A percentile compares a stretch with the other conserved stretches of the same genome.
Evolutionary conservation across 2,113 vertebrate genomes (phyloP).

Genomic region (Nymphicus hollandicus): DNA sequence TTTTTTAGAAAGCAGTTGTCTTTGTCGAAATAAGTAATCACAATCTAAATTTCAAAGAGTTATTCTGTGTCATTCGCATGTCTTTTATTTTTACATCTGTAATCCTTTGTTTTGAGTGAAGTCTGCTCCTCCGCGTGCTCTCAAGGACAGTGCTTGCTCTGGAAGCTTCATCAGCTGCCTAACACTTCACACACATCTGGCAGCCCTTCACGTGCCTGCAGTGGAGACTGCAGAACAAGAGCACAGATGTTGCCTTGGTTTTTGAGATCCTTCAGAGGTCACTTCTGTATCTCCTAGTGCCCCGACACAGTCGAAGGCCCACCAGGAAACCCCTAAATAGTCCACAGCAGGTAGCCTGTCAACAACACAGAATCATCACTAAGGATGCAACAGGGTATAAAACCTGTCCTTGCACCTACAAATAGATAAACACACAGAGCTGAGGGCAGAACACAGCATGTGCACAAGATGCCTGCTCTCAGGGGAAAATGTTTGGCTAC

Average conservation of each 20-base stretch:
- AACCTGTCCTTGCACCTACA: background rate
- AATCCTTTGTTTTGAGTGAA: background rate
- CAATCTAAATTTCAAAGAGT: background rate
- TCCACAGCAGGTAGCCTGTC: background rate
- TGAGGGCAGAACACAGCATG: background rate
- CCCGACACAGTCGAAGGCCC: background rate
- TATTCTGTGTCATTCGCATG: background rate
- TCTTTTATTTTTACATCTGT: background rate
- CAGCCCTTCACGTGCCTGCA: background rate
- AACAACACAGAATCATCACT: background rate
- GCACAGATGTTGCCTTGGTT: background rate
- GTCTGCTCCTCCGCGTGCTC: background rate
- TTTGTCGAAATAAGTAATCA: background rate
- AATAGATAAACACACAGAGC: accelerated
- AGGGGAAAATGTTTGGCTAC: background rate
- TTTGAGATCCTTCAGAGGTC: background rate
- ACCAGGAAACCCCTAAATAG: background rate
- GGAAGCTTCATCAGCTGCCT: background rate
- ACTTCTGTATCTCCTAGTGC: background rate
- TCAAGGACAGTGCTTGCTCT: background rate
- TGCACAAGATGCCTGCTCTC: background rate
- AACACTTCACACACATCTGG: background rate
- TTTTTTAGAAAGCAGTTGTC: background rate
- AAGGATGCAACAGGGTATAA: background rate
- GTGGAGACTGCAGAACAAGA: background rate